Evolutionary conservation across 2,113 vertebrate species (phyloP).

Genomic region (Solea solea): DNA sequence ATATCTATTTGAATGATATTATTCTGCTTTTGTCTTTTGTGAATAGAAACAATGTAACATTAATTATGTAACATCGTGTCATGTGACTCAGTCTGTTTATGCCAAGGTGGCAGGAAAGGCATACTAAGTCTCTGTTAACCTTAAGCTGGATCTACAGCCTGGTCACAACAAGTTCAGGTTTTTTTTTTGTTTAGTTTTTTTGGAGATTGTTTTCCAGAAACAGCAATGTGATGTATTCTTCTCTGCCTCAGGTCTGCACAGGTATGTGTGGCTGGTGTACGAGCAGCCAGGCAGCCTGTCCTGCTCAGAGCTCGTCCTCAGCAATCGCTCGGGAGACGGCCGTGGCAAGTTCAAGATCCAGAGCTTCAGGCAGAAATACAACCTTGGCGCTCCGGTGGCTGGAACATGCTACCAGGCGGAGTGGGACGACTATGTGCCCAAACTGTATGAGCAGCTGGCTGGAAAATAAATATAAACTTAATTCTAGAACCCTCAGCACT

Average conservation of each 20-base stretch:
- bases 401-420: constrained; percentile 95
- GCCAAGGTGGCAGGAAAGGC: no score
- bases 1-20: no score
- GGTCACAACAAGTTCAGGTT: no score
- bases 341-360: constrained; percentile 90
- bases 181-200: no score
- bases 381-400: constrained; percentile 84
- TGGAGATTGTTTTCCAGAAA: not conserved
- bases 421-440: constrained; percentile 96
- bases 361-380: constrained; percentile 90
- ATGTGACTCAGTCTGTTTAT: no score
- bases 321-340: constrained; percentile 88
- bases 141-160: no score
- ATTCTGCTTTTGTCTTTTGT: no score
- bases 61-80: no score
- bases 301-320: constrained; percentile 86
- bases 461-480: constrained; percentile 81
- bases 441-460: constrained; percentile 91
- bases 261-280: constrained; percentile 96
- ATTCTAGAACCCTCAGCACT: rapidly evolving
- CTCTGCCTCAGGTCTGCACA: constrained; percentile 86
- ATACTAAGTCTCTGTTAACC: no score
- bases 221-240: not conserved
- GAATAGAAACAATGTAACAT: no score
- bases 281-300: constrained; percentile 84